phyloP scores from a whole-genome alignment of 2,113 vertebrate genomes.

The Microtus richardsoni region DNA sequence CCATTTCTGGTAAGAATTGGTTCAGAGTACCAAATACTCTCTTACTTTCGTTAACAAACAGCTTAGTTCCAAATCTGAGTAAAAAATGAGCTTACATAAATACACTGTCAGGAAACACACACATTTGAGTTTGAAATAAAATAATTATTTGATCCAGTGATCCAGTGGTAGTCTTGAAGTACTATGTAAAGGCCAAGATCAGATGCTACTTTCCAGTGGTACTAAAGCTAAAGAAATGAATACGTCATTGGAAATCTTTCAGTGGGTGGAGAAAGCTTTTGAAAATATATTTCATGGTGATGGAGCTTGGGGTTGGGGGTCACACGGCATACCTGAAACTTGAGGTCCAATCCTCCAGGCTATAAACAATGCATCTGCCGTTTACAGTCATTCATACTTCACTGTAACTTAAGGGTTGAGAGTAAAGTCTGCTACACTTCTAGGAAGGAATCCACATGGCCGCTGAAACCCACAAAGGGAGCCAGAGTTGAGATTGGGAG shows the following conservation, averaged over 20 bases:
- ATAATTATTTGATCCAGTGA: not conserved
- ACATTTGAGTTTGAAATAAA: slow-evolving; percentile 14
- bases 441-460: not conserved
- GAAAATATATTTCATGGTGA: not conserved
- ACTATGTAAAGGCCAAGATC: not conserved
- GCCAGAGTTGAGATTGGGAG: not conserved
- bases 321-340: not conserved
- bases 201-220: not conserved
- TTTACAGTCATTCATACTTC: not conserved
- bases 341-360: not conserved
- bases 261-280: not conserved
- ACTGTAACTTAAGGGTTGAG: not conserved
- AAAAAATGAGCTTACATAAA: not conserved
- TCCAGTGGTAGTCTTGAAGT: not conserved
- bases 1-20: not conserved
- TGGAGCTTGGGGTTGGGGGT: not conserved
- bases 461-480: not conserved
- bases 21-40: not conserved
- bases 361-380: not conserved
- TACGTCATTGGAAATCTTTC: not conserved
- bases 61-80: not conserved
- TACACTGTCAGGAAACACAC: not conserved
- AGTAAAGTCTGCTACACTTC: not conserved
- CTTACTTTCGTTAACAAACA: not conserved
- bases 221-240: not conserved